phyloP scores from a whole-genome alignment of 1,140 invertebrate genomes.

The Rhopalosiphum maidis region DNA sequence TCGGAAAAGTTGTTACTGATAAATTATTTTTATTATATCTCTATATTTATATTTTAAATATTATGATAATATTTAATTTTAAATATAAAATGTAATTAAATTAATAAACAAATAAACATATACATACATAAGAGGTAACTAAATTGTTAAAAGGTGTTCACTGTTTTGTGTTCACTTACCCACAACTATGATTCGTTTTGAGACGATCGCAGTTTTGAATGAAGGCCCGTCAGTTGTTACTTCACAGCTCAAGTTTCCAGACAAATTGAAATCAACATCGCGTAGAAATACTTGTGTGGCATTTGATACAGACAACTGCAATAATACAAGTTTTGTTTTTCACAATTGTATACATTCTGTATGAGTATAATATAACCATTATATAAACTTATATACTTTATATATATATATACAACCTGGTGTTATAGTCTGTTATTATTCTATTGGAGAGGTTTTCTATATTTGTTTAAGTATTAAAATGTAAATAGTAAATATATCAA shows the following conservation, averaged over 20 bases:
- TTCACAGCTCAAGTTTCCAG: slow-evolving; percentile 86
- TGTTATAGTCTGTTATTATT: too few relatives aligned
- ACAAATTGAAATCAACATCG: slow-evolving; percentile 74
- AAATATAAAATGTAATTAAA: not conserved
- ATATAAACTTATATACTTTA: not conserved
- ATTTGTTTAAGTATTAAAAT: not conserved
- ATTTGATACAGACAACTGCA: slow-evolving; percentile 75
- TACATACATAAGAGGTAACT: not conserved
- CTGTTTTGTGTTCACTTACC: slow-evolving; percentile 58
- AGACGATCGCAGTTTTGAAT: slow-evolving; percentile 64
- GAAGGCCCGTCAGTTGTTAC: slow-evolving; percentile 80
- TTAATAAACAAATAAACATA: too few relatives aligned
- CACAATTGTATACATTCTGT: slow-evolving; percentile 1
- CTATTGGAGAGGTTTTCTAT: not conserved
- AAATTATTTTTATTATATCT: not conserved
- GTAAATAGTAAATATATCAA: not conserved
- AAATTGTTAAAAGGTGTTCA: not conserved
- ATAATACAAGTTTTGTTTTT: slow-evolving; percentile 61
- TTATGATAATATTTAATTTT: not conserved
- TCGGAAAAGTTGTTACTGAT: not conserved
- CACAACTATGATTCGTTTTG: slow-evolving; percentile 60
- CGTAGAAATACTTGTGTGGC: slow-evolving; percentile 75
- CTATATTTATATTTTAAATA: not conserved
- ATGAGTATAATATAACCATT: not conserved
- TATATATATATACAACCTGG: too few relatives aligned